Percentiles rank a stretch among this genome's conserved stretches.
Conservation (phyloP, 2,113 vertebrate genomes). For the Galbula dea region DNA sequence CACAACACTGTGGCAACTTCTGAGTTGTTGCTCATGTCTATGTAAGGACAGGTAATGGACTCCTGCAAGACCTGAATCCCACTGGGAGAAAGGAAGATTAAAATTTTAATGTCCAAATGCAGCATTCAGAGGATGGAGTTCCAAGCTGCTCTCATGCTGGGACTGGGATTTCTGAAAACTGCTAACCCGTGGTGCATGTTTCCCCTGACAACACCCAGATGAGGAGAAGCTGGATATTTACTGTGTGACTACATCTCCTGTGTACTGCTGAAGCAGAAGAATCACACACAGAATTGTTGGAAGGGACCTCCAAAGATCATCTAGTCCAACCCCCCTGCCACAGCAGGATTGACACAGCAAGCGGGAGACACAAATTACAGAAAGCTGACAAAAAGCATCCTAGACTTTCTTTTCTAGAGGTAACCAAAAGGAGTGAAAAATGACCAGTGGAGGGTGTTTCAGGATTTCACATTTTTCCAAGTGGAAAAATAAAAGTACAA, state of each 20-base stretch:
- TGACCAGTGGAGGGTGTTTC: background rate
- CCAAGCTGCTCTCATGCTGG: background rate
- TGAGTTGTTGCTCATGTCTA: background rate
- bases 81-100: background rate
- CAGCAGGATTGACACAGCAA: background rate
- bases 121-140: background rate
- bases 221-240: background rate
- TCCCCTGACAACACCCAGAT: background rate
- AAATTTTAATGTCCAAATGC: background rate
- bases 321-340: too few species aligned
- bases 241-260: background rate
- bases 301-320: too few species aligned
- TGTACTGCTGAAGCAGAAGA: background rate
- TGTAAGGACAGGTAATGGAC: background rate
- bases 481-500: background rate
- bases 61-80: background rate
- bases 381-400: background rate
- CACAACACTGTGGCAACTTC: background rate
- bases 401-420: background rate
- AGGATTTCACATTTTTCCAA: background rate
- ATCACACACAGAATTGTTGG: too few species aligned
- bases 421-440: background rate
- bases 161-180: background rate
- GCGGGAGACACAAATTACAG: background rate
- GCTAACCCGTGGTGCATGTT: background rate